These are phyloP conservation scores for Pantherophis guttatus DNA, from an alignment of 2,113 vertebrate genomes.

Conservation along the genomic window DNA sequence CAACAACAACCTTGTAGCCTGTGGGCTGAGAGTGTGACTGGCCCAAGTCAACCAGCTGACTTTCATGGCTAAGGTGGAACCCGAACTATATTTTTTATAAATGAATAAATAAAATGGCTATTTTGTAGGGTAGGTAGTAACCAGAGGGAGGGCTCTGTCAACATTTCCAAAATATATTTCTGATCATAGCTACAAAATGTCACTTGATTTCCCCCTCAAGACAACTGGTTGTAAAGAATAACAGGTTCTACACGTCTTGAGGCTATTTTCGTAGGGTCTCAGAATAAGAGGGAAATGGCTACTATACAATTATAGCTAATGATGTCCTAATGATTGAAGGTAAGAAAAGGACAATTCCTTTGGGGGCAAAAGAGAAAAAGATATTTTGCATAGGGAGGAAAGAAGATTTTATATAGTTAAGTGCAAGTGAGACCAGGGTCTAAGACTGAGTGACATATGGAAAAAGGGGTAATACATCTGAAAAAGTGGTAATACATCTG, in stretches of 20 bases:
- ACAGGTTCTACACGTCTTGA: neutral
- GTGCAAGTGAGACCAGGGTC: neutral
- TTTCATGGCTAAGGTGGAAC: neutral
- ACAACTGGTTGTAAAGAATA: neutral
- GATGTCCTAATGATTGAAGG: neutral
- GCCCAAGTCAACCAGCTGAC: neutral
- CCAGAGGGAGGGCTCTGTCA: neutral
- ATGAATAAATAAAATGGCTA: neutral
- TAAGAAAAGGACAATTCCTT: neutral
- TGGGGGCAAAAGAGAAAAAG: neutral
- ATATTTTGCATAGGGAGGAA: neutral
- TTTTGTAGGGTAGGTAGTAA: neutral
- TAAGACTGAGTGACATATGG: neutral
- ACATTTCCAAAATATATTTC: neutral
- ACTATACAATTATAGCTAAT: neutral
- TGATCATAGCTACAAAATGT: neutral
- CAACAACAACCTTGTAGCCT: neutral
- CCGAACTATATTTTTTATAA: neutral
- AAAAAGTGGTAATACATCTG: neutral
- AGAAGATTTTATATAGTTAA: neutral
- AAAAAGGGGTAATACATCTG: neutral
- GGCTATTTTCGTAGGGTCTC: neutral
- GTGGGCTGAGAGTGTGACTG: neutral
- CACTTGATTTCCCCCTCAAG: neutral
- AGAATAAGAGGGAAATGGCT: neutral